Conservation (phyloP, 2,888 invertebrate species). For the Nomada fabriciana region DNA sequence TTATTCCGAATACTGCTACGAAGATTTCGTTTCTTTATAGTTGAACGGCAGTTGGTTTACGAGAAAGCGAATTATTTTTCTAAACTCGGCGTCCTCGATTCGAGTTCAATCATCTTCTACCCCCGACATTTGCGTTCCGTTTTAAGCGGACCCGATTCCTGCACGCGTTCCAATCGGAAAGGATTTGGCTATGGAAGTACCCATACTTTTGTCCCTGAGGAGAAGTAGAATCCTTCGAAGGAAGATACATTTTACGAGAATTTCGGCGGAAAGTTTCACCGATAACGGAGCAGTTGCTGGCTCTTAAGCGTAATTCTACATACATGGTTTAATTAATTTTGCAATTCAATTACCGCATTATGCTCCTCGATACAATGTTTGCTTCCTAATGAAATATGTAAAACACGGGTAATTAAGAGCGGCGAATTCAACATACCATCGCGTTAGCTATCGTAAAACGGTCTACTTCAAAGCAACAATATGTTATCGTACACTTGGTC, state of each 20-base stretch:
- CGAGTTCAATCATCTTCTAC: slow-evolving; percentile 45
- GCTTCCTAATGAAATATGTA: no score
- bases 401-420: neutral
- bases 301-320: neutral
- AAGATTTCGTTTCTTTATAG: neutral
- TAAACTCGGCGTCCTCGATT: slow-evolving; percentile 37
- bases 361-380: no score
- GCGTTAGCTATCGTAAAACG: neutral
- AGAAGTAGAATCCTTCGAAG: neutral
- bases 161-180: neutral
- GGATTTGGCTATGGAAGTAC: slow-evolving; percentile 11
- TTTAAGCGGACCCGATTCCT: slow-evolving; percentile 37
- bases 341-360: slow-evolving; percentile 1
- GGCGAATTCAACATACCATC: neutral
- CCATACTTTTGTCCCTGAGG: neutral
- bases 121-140: slow-evolving; percentile 16
- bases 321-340: slow-evolving; percentile 14
- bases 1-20: neutral
- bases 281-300: neutral
- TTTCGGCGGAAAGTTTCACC: neutral
- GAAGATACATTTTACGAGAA: neutral
- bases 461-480: neutral
- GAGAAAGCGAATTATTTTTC: slow-evolving; percentile 62
- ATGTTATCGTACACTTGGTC: neutral
- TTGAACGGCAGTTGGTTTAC: slow-evolving; percentile 12